Conservation (phyloP, 2,113 vertebrate species). For the Percina caprodes region DNA sequence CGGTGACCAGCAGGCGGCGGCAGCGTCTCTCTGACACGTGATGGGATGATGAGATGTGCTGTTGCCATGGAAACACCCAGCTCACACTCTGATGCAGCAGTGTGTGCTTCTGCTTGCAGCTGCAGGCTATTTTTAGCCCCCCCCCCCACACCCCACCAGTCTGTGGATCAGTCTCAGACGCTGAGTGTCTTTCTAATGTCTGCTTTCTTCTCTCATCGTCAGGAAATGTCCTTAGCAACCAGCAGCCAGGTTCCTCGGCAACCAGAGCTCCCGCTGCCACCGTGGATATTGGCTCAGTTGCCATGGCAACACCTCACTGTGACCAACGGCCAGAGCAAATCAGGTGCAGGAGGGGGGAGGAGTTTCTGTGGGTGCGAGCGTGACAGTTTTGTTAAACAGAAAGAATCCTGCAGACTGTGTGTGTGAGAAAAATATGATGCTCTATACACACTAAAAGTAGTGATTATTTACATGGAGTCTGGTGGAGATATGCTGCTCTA, state of each 20-base stretch:
- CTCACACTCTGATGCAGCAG: constrained; percentile 8
- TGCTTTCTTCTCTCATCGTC: constrained; percentile 24
- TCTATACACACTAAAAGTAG: too few species aligned
- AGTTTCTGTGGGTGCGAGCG: not conserved
- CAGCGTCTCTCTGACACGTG: not conserved
- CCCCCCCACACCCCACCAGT: too few species aligned
- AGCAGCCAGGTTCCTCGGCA: constrained; percentile 1
- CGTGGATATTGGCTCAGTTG: constrained; percentile 64
- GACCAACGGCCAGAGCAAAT: constrained; percentile 70
- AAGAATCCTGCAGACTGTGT: constrained; percentile 19
- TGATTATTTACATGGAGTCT: too few species aligned
- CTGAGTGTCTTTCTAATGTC: too few species aligned
- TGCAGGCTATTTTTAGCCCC: constrained; percentile 23
- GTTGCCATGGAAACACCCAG: constrained; percentile 22
- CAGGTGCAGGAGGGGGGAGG: constrained; percentile 78
- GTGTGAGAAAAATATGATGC: too few species aligned
- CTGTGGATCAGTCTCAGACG: too few species aligned
- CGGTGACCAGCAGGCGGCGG: constrained; percentile 40
- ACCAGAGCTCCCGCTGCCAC: not conserved
- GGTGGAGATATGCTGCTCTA: too few species aligned
- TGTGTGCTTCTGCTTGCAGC: constrained; percentile 53
- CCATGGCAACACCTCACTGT: constrained; percentile 62
- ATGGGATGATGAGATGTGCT: not conserved
- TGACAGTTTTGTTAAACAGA: constrained; percentile 1
- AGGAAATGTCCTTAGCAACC: constrained; percentile 75